Percentiles rank a stretch among this genome's conserved stretches.
Conservation (phyloP, 2,113 vertebrate genomes). For the Barnardius zonarius region DNA sequence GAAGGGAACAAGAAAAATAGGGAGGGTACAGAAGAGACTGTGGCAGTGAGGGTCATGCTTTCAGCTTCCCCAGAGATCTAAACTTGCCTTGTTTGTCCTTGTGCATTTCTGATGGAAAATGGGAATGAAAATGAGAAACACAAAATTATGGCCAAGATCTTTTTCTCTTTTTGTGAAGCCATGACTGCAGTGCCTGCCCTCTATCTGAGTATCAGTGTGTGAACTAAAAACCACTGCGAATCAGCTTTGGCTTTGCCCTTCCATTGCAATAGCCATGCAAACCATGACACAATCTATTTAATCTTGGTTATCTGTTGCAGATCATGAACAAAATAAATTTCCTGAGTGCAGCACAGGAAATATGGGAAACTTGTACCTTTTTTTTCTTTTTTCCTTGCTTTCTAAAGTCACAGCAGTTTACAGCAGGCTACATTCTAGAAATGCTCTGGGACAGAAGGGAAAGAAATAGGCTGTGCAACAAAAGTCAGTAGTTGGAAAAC, state of each 20-base stretch:
- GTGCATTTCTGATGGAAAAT: neutral
- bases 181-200: neutral
- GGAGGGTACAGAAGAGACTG: neutral
- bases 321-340: neutral
- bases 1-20: neutral
- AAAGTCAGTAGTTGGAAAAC: neutral
- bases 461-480: neutral
- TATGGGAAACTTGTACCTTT: neutral
- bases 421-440: neutral
- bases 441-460: neutral
- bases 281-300: neutral
- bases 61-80: neutral
- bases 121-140: neutral
- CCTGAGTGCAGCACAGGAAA: neutral
- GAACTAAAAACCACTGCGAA: neutral
- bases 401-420: neutral
- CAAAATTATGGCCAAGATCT: neutral
- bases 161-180: neutral
- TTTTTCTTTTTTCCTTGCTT: neutral
- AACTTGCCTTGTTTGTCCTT: neutral
- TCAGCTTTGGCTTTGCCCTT: neutral
- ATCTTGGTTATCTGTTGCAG: neutral
- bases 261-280: neutral
- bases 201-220: neutral
- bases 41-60: neutral